phyloP scores from a whole-genome alignment of 1,140 invertebrate genomes.

The Prorops nasuta region DNA sequence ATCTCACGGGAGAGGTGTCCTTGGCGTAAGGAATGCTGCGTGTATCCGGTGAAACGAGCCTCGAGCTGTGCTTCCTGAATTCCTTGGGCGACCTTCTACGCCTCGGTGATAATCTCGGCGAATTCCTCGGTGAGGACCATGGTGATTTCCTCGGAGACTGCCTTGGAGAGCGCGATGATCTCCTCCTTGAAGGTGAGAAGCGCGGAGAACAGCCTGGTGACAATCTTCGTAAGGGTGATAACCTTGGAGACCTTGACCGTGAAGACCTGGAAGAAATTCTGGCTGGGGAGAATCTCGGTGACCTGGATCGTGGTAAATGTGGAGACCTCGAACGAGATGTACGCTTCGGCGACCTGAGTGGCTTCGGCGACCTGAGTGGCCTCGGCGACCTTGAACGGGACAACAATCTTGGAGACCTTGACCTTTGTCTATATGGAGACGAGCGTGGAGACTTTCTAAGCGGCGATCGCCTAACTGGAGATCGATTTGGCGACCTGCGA shows the following conservation, averaged over 20 bases:
- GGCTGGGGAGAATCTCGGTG: constrained; percentile 26
- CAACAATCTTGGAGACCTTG: constrained; percentile 11
- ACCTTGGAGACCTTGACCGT: not conserved
- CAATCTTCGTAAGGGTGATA: constrained; percentile 3
- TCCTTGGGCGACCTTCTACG: constrained; percentile 29
- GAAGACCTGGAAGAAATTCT: constrained; percentile 15
- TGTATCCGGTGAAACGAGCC: constrained; percentile 25
- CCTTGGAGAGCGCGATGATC: constrained; percentile 26
- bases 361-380: constrained; percentile 14
- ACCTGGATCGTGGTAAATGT: constrained; percentile 19
- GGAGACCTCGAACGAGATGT: constrained; percentile 25
- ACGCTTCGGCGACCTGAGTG: constrained; percentile 20
- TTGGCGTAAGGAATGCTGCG: constrained; percentile 9
- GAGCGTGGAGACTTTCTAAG: constrained; percentile 25
- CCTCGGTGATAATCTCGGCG: constrained; percentile 31
- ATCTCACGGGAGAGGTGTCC: constrained; percentile 18
- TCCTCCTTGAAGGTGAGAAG: constrained; percentile 26
- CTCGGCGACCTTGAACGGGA: constrained; percentile 29
- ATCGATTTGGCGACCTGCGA: constrained; percentile 32
- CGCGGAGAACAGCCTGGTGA: constrained; percentile 27
- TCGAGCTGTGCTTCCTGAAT: constrained; percentile 29
- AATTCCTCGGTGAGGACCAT: constrained; percentile 42
- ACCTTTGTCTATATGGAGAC: constrained; percentile 24
- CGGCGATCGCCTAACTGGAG: constrained; percentile 25
- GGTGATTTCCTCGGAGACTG: constrained; percentile 35